Base-by-base conservation (phyloP, 2,797 vertebrate species). In the Peromyscus attwateri region DNA sequence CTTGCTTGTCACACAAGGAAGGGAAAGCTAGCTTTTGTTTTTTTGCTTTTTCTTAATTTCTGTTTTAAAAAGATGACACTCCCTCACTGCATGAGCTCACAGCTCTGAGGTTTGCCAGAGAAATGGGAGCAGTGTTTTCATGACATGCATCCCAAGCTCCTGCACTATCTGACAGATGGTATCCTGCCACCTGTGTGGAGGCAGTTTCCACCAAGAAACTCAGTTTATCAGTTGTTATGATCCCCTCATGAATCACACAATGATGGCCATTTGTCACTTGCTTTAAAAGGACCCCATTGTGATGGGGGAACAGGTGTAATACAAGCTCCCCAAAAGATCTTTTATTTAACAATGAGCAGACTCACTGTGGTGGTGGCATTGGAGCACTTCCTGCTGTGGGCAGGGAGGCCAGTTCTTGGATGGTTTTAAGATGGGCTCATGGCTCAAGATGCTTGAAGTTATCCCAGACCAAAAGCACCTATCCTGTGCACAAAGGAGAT, bases 161-260 rank as follows among this genome's bases (percentile, higher is more conserved):
- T 52, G 37, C 49, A 84, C 11, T 60, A 85, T 98, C 91, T 37
- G 93, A 97, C 98, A 98, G 98, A 97, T 98, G 98, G 98, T 97
- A 94, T 96, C 95, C 97, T 97, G 96, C 98, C 85, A 92, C 95
- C 84, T 95, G 87, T 77, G 16, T 46, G 34, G 43, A 77, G 70
- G 82, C 95, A 71, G 52, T 83, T 94, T 80, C 77, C 70, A 91
- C 82, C 70, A 6, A 60, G 71, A 79, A 91, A 79, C 76, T 84
- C 52, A 71, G 0, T 23, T n/a, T 62, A 23, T 94, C 25, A 13
- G 37, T 75, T 37, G 68, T 76, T 89, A 27, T 0, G 3, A 43
- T 95, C 46, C 87, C 89, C 43, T 75, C 46, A 1, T 64, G 82
- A 92, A 14, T 70, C 88, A 73, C 83, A 88, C 90, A 83, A 0